Base-by-base conservation (phyloP, 2,113 vertebrate species). In the Aplodontia rufa region DNA sequence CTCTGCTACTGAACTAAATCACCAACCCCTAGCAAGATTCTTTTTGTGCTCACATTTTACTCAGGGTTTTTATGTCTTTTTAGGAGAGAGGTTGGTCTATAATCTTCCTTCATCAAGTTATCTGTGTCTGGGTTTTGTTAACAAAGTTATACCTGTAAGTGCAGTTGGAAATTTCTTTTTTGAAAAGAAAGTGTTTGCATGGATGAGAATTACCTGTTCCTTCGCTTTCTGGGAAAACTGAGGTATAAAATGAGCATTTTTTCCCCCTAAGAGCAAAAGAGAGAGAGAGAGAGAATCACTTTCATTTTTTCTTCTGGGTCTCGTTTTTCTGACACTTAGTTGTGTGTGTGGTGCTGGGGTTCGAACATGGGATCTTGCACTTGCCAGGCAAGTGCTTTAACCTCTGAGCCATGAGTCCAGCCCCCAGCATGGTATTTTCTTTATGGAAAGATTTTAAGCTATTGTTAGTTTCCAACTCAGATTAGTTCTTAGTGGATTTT, bases 51-150 rank as follows among this genome's bases (percentile, higher is more conserved):
- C 37, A 62, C 64, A 14, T 71, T 93, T 88, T 93, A 66, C 32
- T 71, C 81, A 85, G 35, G 11, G 53, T 87, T 96, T 96, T 90
- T 87, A 86, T 87, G 55, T 93, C 81, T 96, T 6, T 91, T 93
- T 47, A 82, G 74, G 40, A 86, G 49, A 60, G 49, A 81, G 35
- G 47, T 74, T 89, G 22, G 26, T 51, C n/a, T 80, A 0, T 80
- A 85, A 45, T 86, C 32, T 87, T 82, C n/a, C 40, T 81, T 88
- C 55, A 37, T 88, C 20, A 8, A 68, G 14, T 81, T 71, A 32
- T 88, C 49, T 96, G 89, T 93, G 62, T 83, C 47, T 51, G n/a
- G 6, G 89, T 93, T 58, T 81, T 96, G 42, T 91, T 91, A 91
- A 32, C 79, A 93, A 49, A 88, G 11, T 88, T 66, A 40, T 85